Evolutionary conservation across 2,888 invertebrate genomes (phyloP), one percentile per base, ranked within the genome.

Genomic region (Nineta flava): DNA sequence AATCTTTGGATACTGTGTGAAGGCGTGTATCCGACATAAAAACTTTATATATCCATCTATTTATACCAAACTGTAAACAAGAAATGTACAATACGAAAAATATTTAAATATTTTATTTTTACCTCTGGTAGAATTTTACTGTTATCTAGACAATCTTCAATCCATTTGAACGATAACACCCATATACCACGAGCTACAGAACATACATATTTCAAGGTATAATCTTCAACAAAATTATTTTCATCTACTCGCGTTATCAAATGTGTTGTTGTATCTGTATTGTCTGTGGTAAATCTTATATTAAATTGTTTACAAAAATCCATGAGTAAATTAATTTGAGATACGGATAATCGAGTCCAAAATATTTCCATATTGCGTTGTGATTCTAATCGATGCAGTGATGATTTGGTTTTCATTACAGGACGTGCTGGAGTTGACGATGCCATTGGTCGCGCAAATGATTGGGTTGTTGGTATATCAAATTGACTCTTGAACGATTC

Each of bases 151-250:
- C 46, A 41, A 9, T 48, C 48, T 3, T 16, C 12, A 9, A 48
- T 21, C 48, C 48, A 48, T 34, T 48, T 21, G 9, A 48, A 26
- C 7, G 12, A 15, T n/a, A 48, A 3, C 10, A 48, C 48, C 48
- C 48, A 48, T 13, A 21, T 13, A 13, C 41, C 41, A 12, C 31
- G 13, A 3, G 40, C 40, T 16, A 48, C 40, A 7, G 40, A 41
- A 21, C 12, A 21, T 10, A 48, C 12, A 26, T 48, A 48, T 26
- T 48, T 48, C 5, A 41, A 9, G 9, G 48, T 48, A 12, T 10
- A 31, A 48, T 48, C 41, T 10, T n/a, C 17, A 26, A 44, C 13
- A 10, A 26, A 16, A 21, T 21, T 19, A 12, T 44, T 13, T n/a
- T 19, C 21, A 10, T 44, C 19, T 3, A 38, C 38, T 38, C 15